A percentile compares a stretch with the other conserved stretches of the same genome.
These are phyloP conservation scores for Terrapene triunguis DNA, from an alignment of 2,113 vertebrate species.

Conservation along the genomic window DNA sequence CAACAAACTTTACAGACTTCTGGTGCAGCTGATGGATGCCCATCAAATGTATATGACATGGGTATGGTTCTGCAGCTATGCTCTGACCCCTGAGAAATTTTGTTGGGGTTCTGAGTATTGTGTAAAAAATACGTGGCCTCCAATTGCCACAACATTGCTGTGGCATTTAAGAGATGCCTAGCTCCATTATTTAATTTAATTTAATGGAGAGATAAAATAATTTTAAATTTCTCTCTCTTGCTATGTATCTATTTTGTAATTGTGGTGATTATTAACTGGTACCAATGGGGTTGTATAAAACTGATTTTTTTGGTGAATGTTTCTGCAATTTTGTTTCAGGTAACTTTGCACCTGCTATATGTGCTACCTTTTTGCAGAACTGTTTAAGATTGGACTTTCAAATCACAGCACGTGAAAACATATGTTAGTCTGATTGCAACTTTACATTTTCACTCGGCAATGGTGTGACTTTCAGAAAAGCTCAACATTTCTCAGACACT, in stretches of 20 bases:
- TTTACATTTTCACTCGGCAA: neutral
- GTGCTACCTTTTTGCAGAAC: neutral
- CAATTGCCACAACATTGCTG: rapidly evolving
- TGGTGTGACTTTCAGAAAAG: neutral
- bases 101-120: rapidly evolving
- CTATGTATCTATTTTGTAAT: neutral
- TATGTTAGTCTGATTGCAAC: neutral
- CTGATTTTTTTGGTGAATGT: neutral
- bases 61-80: neutral
- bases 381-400: neutral
- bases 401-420: neutral
- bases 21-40: rapidly evolving
- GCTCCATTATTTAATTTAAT: neutral
- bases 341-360: neutral
- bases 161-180: rapidly evolving
- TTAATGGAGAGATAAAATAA: neutral
- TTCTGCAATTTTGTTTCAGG: neutral
- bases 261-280: neutral
- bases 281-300: neutral
- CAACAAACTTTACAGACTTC: rapidly evolving
- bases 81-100: rapidly evolving
- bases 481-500: neutral
- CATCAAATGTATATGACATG: rapidly evolving
- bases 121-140: rapidly evolving
- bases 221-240: neutral